Evolutionary conservation across 2,113 vertebrate genomes (phyloP).

Genomic region (Poecile atricapillus): DNA sequence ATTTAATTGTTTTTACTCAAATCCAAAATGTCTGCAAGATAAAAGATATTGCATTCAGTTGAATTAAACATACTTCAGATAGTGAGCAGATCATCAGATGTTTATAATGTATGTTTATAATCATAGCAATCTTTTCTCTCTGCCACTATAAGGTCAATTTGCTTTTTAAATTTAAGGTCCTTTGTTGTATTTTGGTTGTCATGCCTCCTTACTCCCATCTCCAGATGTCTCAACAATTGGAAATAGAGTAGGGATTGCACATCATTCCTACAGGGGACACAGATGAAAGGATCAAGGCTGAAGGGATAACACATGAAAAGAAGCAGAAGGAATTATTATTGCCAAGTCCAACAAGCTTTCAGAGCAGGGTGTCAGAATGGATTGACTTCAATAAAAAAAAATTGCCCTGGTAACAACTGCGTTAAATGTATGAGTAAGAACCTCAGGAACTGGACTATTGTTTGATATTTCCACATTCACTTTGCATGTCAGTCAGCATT

Average conservation of each 20-base stretch:
- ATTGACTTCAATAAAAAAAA: slow-evolving; percentile 57
- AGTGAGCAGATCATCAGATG: neutral
- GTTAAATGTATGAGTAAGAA: slow-evolving; percentile 37
- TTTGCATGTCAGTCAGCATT: slow-evolving; percentile 45
- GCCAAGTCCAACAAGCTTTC: slow-evolving; percentile 43
- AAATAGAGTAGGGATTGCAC: slow-evolving; percentile 25
- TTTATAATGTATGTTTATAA: neutral
- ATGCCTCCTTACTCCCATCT: neutral
- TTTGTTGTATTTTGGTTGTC: neutral
- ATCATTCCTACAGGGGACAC: slow-evolving; percentile 37
- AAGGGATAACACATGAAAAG: slow-evolving; percentile 63
- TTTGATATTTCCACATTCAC: slow-evolving; percentile 47
- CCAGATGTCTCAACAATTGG: slow-evolving; percentile 44
- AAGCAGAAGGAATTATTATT: slow-evolving; percentile 61
- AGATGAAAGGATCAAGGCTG: slow-evolving; percentile 58
- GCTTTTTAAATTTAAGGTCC: neutral
- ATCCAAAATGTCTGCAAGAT: neutral
- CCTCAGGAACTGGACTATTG: neutral
- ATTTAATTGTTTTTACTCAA: neutral
- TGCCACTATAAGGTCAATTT: neutral
- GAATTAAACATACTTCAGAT: neutral
- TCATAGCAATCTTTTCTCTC: neutral
- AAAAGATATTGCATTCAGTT: neutral
- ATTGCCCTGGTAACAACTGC: neutral
- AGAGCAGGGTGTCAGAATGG: slow-evolving; percentile 42